Evolutionary conservation across 2,113 vertebrate genomes (phyloP), one percentile per base, ranked within the genome.

Genomic region (Chroicocephalus ridibundus): DNA sequence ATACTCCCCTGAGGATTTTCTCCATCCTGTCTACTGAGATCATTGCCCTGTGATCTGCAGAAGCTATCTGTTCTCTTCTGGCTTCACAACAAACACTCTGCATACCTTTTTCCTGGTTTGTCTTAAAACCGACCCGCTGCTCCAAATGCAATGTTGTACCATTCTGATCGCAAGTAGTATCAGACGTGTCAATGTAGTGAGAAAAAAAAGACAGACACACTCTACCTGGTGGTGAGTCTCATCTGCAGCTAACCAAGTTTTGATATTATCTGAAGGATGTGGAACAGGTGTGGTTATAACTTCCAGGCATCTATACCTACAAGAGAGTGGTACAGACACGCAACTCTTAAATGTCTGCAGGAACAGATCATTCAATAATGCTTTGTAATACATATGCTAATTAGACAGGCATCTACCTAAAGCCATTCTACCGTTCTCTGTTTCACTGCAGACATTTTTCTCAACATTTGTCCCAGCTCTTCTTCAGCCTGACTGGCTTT

Each of bases 211-310:
- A 15, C 49, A 76, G 31, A 25, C 27, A 60, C 32, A 3, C 29
- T 34, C 18, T 97, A 97, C 96, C 97, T 97, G 58, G 11, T 70
- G 68, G 16, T 29, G 57, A 72, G 22, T 47, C 18, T 94, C 78
- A 26, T 96, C 78, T 88, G 58, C 29, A 77, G 58, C 55, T 78
- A 97, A 80, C 97, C 97, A 97, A 24, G 6, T 81, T 93, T 54
- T 96, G 84, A 97, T 91, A 16, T 62, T 60, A 36, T 91, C 91
- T 81, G 96, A 77, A 80, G 97, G 95, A 61, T 58, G 66, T 57
- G 97, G 97, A 76, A 97, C 72, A 94, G 95, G 91, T 18, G 24
- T 80, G 55, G 60, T 90, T 66, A 97, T 15, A 90, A 22, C n/a
- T 86, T 91, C 89, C 82, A 97, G 55, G 13, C 93, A 95, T 68